phyloP scores from a whole-genome alignment of 2,113 vertebrate species.

The Bolborhynchus lineola region DNA sequence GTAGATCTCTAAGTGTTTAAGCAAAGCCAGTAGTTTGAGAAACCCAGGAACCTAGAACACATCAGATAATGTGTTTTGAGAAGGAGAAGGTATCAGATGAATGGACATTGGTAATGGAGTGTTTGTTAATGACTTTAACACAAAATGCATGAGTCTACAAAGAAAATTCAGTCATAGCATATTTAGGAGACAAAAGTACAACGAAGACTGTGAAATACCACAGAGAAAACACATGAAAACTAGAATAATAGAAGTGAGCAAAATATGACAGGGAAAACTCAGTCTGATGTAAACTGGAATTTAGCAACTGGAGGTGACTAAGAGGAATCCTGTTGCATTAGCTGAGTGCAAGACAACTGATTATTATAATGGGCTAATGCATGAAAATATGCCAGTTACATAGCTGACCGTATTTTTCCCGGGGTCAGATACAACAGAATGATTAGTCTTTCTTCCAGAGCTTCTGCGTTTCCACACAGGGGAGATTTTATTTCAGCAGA shows the following conservation, averaged over 20 bases:
- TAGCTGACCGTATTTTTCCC: background rate
- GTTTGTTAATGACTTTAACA: background rate
- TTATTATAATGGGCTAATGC: background rate
- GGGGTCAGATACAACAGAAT: background rate
- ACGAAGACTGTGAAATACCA: background rate
- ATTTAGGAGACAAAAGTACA: background rate
- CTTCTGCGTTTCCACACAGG: background rate
- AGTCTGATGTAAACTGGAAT: background rate
- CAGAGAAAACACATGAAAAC: background rate
- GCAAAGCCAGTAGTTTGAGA: background rate
- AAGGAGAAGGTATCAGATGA: background rate
- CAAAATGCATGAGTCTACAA: background rate
- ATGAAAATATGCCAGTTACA: background rate
- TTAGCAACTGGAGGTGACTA: background rate
- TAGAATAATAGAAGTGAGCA: background rate
- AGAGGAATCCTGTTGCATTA: background rate
- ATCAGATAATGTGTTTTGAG: background rate
- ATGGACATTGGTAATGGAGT: background rate
- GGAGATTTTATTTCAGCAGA: background rate
- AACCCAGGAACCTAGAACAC: background rate
- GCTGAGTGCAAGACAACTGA: background rate
- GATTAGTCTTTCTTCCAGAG: background rate
- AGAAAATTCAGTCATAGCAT: background rate
- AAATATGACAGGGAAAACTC: background rate
- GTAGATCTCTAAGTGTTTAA: background rate